phyloP scores from a whole-genome alignment of 2,888 invertebrate genomes.

The Agrotis ipsilon region DNA sequence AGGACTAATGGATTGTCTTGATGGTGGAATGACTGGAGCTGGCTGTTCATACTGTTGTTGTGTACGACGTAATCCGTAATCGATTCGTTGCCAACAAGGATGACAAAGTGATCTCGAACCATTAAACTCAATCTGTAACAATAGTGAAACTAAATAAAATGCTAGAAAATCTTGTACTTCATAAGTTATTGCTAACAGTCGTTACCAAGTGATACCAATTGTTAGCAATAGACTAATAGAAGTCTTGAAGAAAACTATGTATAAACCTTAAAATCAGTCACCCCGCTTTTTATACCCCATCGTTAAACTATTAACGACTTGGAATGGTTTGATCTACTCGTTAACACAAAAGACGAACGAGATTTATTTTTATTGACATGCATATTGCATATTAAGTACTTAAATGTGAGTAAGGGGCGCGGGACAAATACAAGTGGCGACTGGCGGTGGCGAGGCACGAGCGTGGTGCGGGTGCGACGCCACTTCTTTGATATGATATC shows the following conservation, averaged over 20 bases:
- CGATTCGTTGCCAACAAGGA: conserved; percentile 12
- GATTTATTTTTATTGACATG: neutral
- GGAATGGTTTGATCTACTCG: neutral
- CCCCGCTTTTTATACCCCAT: neutral
- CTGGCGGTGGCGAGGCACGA: too few species aligned
- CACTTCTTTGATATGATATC: too few species aligned
- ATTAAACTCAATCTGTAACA: conserved; percentile 12
- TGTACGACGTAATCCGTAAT: conserved; percentile 12
- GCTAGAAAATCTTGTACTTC: conserved; percentile 2
- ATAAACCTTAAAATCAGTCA: neutral
- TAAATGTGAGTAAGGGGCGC: too few species aligned
- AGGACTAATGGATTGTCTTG: conserved; percentile 4
- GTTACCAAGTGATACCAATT: neutral
- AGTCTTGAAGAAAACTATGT: neutral
- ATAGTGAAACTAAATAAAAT: conserved; percentile 2
- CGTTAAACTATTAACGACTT: neutral
- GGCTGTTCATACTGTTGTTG: conserved; percentile 6
- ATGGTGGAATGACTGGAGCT: neutral
- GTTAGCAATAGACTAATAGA: neutral
- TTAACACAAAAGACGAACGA: neutral
- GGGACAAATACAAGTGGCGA: too few species aligned
- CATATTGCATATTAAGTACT: too few species aligned
- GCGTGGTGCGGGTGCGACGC: too few species aligned
- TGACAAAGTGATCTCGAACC: conserved; percentile 13
- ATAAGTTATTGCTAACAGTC: neutral